Evolutionary conservation across 2,113 vertebrate species (phyloP).

Genomic region (Rutilus rutilus): DNA sequence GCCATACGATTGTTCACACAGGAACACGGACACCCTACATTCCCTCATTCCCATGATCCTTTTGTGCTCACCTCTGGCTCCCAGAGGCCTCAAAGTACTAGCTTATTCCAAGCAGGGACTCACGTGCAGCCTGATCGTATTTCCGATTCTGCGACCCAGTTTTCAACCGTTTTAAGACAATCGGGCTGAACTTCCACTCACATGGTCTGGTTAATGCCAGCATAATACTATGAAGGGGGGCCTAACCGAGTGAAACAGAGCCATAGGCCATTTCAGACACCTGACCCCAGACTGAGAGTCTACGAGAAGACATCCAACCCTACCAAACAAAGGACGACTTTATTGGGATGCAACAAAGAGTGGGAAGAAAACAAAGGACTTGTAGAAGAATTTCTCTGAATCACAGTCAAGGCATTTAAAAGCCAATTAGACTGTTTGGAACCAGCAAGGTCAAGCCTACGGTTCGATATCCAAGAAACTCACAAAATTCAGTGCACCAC

Average conservation of each 20-base stretch:
- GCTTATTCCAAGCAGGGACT: background rate
- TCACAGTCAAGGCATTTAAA: slow-evolving; percentile 16
- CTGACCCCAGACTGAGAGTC: slow-evolving; percentile 23
- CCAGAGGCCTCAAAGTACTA: background rate
- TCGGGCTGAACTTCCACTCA: slow-evolving; percentile 10
- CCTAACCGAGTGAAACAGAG: background rate
- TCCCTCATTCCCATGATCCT: slow-evolving; percentile 49
- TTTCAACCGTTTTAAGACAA: background rate
- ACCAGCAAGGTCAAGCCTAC: background rate
- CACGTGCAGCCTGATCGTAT: slow-evolving; percentile 14
- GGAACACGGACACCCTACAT: slow-evolving; percentile 32
- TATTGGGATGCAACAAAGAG: slow-evolving; percentile 11
- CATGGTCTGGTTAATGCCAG: slow-evolving; percentile 10
- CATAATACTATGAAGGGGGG: background rate
- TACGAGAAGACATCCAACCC: slow-evolving; percentile 13
- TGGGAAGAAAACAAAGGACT: background rate
- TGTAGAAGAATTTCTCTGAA: slow-evolving; percentile 5
- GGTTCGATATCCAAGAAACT: background rate
- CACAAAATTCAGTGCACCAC: background rate
- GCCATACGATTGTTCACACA: slow-evolving; percentile 50
- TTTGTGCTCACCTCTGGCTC: slow-evolving; percentile 24
- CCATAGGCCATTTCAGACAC: slow-evolving; percentile 20
- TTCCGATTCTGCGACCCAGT: slow-evolving; percentile 12
- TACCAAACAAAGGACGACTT: background rate
- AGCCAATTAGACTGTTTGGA: background rate